Base-by-base conservation (phyloP, 2,797 vertebrate species). In the Nothura maculosa region DNA sequence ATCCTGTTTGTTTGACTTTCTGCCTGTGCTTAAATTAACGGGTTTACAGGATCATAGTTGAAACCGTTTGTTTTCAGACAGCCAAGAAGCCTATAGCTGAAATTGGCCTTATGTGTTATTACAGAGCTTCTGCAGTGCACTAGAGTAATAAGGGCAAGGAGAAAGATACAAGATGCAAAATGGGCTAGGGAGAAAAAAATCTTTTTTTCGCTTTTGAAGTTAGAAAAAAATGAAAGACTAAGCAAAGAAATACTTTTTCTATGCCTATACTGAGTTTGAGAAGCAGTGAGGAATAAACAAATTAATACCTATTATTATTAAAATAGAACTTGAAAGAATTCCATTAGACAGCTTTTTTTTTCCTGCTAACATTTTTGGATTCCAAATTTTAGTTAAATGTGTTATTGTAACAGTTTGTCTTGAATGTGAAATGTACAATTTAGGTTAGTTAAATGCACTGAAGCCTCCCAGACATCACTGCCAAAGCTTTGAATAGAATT, bases 401-500 rank as follows among this genome's bases (percentile, higher is more conserved):
- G 52, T 76, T 70, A 48, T 64, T 81, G 58, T 81, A 95, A 92
- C 43, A 72, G 25, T 61, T 85, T 69, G 21, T 60, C 38, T 76
- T 87, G 76, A 89, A 81, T 68, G 9, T 64, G 25, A 90, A 95
- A 79, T 82, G 24, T 79, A 76, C 70, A 86, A 70, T 94, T 93
- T 82, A 58, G 11, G 13, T 68, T 92, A 36, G 55, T 62, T 85
- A 94, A 95, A 90, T 77, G 16, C 30, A 81, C 16, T 7, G 20
- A 92, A 92, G 27, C 7, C 50, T 70, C 78, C 7, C 42, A 82
- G 92, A 76, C 20, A 80, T 67, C 48, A 69, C n/a, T 87, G 66
- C 40, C 66, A 87, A 77, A n/a, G 38, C 40, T 92, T 28, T 83
- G 66, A 94, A 89, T 60, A 22, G 40, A 96, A 94, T 96, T 93